Base-by-base conservation (phyloP, 2,888 invertebrate genomes). In the Drosophila mercatorum region DNA sequence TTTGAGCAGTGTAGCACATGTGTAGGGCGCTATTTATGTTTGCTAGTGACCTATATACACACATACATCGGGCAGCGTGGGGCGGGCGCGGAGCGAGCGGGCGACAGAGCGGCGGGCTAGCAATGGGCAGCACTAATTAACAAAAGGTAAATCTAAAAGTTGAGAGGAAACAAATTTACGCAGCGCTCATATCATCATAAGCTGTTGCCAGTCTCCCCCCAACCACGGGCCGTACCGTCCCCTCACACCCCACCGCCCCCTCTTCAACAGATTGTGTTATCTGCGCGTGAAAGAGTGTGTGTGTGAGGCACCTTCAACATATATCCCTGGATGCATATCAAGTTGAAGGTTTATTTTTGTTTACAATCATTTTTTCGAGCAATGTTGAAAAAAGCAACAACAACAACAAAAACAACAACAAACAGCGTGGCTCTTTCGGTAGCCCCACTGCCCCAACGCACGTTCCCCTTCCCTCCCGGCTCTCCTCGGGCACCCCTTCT, bases 331-430 rank as follows among this genome's bases (percentile, higher is more conserved):
- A 90, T 83, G 85, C 90, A 72, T 82, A 91, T 89, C 90, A 90
- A 91, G 91, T 90, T 90, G 90, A 90, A 90, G 91, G 90, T 91
- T 90, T 90, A 90, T 90, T 91, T 90, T 90, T 90, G 90, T 90
- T 91, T 91, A 90, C 90, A 81, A 78, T 81, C 63, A 78, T 80
- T 74, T 74, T 74, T 72, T 74, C 65, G 75, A 81, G 71, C 83
- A 82, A 77, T 73, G 53, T 66, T 53, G 53, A 71, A 49, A 43
- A 60, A 28, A 38, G 0, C 22, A 38, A 5, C 38, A 40, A 12
- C 60, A 63, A 59, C 22, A 38, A 0, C 40, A 38, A 3, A 26
- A 51, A 11, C 22, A 52, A 11, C 22, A 52, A n/a, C 53, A 60
- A 65, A 64, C 61, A 68, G 55, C 67, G 69, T 65, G 62, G 58